These are phyloP conservation scores for Agrilus cyanescens DNA, from an alignment of 2,888 invertebrate species.

Conservation along the genomic window DNA sequence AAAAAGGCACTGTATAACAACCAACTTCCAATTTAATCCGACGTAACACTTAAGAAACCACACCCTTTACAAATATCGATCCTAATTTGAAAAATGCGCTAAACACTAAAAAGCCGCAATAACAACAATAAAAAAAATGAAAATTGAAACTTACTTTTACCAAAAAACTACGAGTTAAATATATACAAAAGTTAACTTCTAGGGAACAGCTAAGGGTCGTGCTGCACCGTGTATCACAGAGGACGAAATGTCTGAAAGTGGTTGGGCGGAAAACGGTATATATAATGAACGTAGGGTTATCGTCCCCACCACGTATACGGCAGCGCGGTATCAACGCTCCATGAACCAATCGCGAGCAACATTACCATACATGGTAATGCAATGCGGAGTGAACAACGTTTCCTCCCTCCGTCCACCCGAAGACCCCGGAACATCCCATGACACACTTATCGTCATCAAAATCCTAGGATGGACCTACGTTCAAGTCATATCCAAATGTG, in stretches of 20 bases:
- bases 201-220: conserved; percentile 21
- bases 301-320: conserved; percentile 41
- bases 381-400: conserved; percentile 43
- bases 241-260: conserved; percentile 28
- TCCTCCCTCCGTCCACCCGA: conserved; percentile 15
- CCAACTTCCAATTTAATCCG: not conserved
- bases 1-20: not conserved
- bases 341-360: conserved; percentile 53
- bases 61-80: conserved; percentile 4
- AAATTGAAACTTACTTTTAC: conserved; percentile 12
- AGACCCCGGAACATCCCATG: conserved; percentile 11
- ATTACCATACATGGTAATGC: conserved; percentile 72
- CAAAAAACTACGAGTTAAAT: conserved; percentile 10
- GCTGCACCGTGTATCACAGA: conserved; percentile 25
- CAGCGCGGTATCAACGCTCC: conserved; percentile 29
- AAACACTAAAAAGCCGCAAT: not conserved
- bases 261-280: conserved; percentile 27
- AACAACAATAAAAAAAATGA: not conserved
- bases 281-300: conserved; percentile 45
- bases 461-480: conserved; percentile 17
- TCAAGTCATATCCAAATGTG: not conserved
- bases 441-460: conserved; percentile 21
- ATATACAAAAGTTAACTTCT: conserved; percentile 11
- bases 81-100: too few species aligned
- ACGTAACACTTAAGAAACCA: conserved; percentile 5